phyloP scores from a whole-genome alignment of 2,888 invertebrate species.

The Apodemia zela region DNA sequence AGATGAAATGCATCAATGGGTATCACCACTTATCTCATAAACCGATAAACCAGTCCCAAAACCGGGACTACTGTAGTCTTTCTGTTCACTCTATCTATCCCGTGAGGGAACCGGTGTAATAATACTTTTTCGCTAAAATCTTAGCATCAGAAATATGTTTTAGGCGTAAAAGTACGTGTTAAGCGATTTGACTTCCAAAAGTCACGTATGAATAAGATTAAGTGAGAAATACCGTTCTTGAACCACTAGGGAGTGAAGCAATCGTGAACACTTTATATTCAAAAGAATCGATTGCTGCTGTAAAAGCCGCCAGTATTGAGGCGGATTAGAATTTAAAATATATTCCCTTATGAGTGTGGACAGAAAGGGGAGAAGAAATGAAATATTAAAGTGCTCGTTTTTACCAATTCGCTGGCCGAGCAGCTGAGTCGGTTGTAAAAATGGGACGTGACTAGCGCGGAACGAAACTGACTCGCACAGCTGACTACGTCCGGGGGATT shows the following conservation, averaged over 20 bases:
- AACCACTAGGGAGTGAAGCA: constrained; percentile 32
- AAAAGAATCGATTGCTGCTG: constrained; percentile 59
- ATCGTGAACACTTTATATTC: constrained; percentile 59
- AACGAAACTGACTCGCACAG: constrained; percentile 20
- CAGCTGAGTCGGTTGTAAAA: constrained; percentile 69
- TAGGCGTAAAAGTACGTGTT: not conserved
- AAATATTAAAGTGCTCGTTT: constrained; percentile 62
- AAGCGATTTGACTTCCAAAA: not conserved
- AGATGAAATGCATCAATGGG: too few relatives aligned
- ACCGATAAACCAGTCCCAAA: too few relatives aligned
- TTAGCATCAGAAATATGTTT: too few relatives aligned
- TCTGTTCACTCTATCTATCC: too few relatives aligned
- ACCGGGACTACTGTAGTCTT: too few relatives aligned
- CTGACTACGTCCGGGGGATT: constrained; percentile 14
- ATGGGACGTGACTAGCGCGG: constrained; percentile 58
- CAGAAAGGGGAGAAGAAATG: constrained; percentile 43
- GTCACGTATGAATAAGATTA: constrained; percentile 19
- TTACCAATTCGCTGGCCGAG: constrained; percentile 57
- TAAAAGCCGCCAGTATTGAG: constrained; percentile 59
- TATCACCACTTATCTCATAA: too few relatives aligned
- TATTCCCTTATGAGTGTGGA: constrained; percentile 57
- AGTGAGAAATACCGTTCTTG: constrained; percentile 17
- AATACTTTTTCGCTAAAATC: too few relatives aligned
- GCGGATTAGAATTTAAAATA: constrained; percentile 74
- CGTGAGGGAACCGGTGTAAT: too few relatives aligned